Base-by-base conservation (phyloP, 2,888 invertebrate genomes). In the Camponotus fellah region DNA sequence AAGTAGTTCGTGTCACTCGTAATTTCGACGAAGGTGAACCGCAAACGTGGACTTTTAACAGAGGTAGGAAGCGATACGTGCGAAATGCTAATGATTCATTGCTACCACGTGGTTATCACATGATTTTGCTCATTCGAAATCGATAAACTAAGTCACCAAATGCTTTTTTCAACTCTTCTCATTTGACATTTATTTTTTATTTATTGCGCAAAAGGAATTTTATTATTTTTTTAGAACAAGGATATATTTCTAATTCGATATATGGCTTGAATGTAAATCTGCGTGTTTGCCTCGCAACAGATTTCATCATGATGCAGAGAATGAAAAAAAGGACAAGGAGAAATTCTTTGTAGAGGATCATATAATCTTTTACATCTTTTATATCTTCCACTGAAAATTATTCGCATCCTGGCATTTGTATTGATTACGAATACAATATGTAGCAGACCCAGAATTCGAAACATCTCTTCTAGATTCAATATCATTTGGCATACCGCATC, bases 61-160 rank as follows among this genome's bases (percentile, higher is more conserved):
- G 34, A 81, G n/a, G 4, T 76, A 81, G 77, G 77, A 77, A 81
- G 77, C 43, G 81, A 74, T 64, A 74, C 14, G 75, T 72, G 80
- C 74, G 46, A 46, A 74, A 37, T 80, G 66, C 60, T 77, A 77
- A 85, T 56, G 87, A 87, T 79, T 87, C 87, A 76, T 12, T 80
- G 76, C 75, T 56, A 74, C 71, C 69, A 79, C 9, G 72, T 21
- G 34, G 10, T 14, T 34, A 4, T 17, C 17, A 46, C 2, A 37
- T 49, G 0, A 56, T 21, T 14, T 60, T 32, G 37, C 21, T 46
- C 34, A 8, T 4, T 14, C 37, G 26, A 37, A 34, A n/a, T 32
- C 0, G 21, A 17, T 21, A 62, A 9, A 14, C 3, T 64, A 46
- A 49, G 8, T 17, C 17, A 17, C 49, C 6, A 21, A 46, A 34